phyloP scores from a whole-genome alignment of 2,113 vertebrate species.

The Dipodomys stephensi region DNA sequence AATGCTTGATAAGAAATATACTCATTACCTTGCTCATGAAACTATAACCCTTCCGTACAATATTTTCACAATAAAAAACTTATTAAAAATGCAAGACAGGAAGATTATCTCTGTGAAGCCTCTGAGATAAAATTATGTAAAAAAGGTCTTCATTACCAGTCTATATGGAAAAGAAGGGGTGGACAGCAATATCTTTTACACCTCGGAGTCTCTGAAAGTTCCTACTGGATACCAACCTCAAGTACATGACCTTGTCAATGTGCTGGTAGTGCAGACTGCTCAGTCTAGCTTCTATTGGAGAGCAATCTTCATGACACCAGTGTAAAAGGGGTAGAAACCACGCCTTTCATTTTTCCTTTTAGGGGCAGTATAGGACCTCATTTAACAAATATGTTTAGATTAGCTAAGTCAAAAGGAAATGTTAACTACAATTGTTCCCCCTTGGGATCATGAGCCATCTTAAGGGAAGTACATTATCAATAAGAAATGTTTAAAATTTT shows the following conservation, averaged over 20 bases:
- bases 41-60: no score
- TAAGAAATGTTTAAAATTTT: neutral
- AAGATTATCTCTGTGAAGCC: constrained; percentile 91
- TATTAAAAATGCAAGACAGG: constrained; percentile 83
- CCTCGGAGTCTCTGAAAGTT: constrained; percentile 91
- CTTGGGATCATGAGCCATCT: neutral
- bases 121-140: constrained; percentile 90
- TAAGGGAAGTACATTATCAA: neutral
- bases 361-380: neutral
- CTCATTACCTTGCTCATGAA: no score
- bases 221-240: constrained; percentile 88
- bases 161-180: constrained; percentile 89
- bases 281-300: constrained; percentile 93
- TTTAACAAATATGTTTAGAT: neutral
- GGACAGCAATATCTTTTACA: constrained; percentile 92
- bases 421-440: neutral
- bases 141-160: constrained; percentile 90
- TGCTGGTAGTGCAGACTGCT: constrained; percentile 91
- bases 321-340: constrained; percentile 80
- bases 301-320: constrained; percentile 92
- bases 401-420: neutral
- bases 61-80: no score
- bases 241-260: constrained; percentile 88
- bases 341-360: neutral
- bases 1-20: no score